Evolutionary conservation across 2,113 vertebrate species (phyloP).

Genomic region (Myrmophylax atrothorax): DNA sequence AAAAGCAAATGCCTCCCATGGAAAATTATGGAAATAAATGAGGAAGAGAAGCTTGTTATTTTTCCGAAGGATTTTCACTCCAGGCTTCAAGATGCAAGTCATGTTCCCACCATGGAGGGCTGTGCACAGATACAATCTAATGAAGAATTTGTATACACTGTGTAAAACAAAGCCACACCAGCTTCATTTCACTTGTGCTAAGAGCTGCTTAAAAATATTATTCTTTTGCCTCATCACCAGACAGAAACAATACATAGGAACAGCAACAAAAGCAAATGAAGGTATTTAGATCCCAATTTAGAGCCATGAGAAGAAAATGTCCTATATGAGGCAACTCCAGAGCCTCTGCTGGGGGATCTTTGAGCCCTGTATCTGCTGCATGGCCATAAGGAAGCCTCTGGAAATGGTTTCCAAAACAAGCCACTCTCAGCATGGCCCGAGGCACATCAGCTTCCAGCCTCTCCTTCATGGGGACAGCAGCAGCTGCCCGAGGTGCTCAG

Average conservation of each 20-base stretch:
- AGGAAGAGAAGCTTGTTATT: neutral
- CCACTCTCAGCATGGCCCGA: neutral
- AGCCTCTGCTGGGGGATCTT: neutral
- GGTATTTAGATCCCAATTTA: neutral
- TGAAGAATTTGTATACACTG: neutral
- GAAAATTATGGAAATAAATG: neutral
- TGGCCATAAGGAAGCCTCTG: neutral
- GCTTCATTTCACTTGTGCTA: neutral
- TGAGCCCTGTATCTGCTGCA: neutral
- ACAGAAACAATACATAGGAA: neutral
- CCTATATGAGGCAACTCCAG: neutral
- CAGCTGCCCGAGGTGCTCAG: neutral
- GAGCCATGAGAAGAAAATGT: neutral
- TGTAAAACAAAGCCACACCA: neutral
- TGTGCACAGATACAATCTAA: neutral
- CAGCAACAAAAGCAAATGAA: neutral
- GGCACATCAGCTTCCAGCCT: neutral
- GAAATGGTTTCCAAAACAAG: neutral
- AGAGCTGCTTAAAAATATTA: neutral
- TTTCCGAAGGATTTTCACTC: neutral
- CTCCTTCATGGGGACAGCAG: accelerated
- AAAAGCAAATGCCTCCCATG: neutral
- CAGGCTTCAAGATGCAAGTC: neutral
- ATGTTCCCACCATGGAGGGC: neutral
- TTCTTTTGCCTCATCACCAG: neutral